phyloP scores from a whole-genome alignment of 1,140 invertebrate genomes.

The Drosophila rufa region DNA sequence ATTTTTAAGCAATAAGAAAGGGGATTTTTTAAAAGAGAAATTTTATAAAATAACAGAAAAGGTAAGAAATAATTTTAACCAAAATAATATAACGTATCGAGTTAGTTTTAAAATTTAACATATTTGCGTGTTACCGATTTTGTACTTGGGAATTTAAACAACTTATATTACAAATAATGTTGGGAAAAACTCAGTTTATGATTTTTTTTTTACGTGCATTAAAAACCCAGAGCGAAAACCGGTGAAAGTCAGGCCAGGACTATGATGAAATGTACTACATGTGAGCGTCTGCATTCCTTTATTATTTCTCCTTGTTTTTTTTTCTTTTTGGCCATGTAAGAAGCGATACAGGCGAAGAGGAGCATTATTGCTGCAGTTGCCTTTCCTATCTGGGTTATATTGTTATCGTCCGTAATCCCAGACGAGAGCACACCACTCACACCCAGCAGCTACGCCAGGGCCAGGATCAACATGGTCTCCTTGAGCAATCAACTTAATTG shows the following conservation, averaged over 20 bases:
- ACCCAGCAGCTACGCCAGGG: not conserved
- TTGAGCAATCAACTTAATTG: conserved; percentile 78
- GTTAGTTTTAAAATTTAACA: no score
- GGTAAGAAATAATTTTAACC: no score
- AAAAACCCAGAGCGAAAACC: not conserved
- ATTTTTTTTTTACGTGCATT: conserved; percentile 6
- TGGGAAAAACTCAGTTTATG: no score
- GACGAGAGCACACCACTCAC: conserved; percentile 35
- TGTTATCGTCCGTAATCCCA: conserved; percentile 64
- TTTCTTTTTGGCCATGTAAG: conserved; percentile 14
- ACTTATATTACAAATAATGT: no score
- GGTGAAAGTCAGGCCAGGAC: not conserved
- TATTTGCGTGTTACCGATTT: no score
- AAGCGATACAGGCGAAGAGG: conserved; percentile 3
- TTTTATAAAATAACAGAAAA: not conserved
- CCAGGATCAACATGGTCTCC: conserved; percentile 27
- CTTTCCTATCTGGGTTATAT: conserved; percentile 47
- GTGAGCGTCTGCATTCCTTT: conserved; percentile 42
- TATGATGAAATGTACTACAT: conserved; percentile 43
- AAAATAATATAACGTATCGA: not conserved
- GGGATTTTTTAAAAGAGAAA: not conserved
- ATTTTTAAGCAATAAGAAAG: no score
- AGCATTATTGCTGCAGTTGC: conserved; percentile 39
- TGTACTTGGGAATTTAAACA: no score
- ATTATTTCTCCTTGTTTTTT: conserved; percentile 13